A percentile compares a stretch with the other conserved stretches of the same genome.
These are phyloP conservation scores for Pao palembangensis DNA, from an alignment of 2,113 vertebrate genomes.

Conservation along the genomic window DNA sequence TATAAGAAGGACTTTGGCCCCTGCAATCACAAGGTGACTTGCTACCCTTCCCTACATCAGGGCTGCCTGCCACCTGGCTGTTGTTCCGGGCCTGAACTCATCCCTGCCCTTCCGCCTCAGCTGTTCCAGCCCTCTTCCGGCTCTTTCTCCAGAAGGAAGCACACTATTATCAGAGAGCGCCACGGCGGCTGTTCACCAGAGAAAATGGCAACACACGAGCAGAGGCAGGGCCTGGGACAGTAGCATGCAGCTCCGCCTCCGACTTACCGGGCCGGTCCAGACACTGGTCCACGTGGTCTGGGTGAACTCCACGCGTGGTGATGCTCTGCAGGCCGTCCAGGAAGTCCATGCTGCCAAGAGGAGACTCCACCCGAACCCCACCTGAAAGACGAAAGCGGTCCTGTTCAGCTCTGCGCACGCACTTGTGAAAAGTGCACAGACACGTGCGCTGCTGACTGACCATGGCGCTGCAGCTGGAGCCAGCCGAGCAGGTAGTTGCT, in stretches of 20 bases:
- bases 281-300: slow-evolving; percentile 69
- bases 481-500: slow-evolving; percentile 86
- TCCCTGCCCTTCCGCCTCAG: slow-evolving; percentile 64
- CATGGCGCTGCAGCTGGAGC: slow-evolving; percentile 55
- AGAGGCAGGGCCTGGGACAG: too few relatives aligned
- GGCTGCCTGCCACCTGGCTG: slow-evolving; percentile 80
- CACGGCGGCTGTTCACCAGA: slow-evolving; percentile 76
- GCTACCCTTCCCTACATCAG: too few relatives aligned
- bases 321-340: slow-evolving; percentile 77
- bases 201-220: too few relatives aligned
- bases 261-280: slow-evolving; percentile 87
- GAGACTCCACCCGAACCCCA: slow-evolving; percentile 74
- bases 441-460: slow-evolving; percentile 67
- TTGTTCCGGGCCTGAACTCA: slow-evolving; percentile 87
- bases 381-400: slow-evolving; percentile 55
- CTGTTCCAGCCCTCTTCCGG: slow-evolving; percentile 64
- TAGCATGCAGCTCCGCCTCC: too few relatives aligned
- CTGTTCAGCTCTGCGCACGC: too few relatives aligned
- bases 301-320: too few relatives aligned
- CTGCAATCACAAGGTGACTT: too few relatives aligned
- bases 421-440: too few relatives aligned
- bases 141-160: slow-evolving; percentile 85
- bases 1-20: too few relatives aligned
- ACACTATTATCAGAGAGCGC: slow-evolving; percentile 88
- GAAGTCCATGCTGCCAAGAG: slow-evolving; percentile 82